phyloP scores from a whole-genome alignment of 2,113 vertebrate genomes.

The Argyrosomus japonicus region DNA sequence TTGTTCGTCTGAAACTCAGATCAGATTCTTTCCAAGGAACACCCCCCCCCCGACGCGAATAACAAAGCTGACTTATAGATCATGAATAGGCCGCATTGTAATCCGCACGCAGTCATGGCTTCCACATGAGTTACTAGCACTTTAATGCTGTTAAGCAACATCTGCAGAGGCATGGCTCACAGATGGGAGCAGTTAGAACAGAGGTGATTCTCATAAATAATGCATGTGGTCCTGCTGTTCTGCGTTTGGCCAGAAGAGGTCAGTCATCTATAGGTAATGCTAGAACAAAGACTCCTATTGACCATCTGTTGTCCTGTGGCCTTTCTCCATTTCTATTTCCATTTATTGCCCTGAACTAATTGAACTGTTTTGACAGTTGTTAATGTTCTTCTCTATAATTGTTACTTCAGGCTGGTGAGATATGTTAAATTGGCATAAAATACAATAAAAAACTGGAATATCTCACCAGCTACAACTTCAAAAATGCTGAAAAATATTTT shows the following conservation, averaged over 20 bases:
- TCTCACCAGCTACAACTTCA: not conserved
- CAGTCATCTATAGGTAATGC: constrained; percentile 54
- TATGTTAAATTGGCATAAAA: not conserved
- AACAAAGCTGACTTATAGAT: constrained; percentile 65
- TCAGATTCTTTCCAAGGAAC: constrained; percentile 66
- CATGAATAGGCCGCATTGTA: constrained; percentile 70
- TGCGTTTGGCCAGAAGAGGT: constrained; percentile 75
- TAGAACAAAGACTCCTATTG: constrained; percentile 42
- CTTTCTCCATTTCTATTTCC: constrained; percentile 18
- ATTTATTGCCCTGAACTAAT: constrained; percentile 27
- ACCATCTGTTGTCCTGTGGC: constrained; percentile 59
- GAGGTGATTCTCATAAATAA: constrained; percentile 48
- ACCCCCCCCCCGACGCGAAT: constrained; percentile 42
- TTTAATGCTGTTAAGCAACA: constrained; percentile 59
- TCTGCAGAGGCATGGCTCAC: constrained; percentile 60
- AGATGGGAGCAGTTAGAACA: constrained; percentile 58
- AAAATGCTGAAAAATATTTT: not conserved
- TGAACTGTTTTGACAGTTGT: constrained; percentile 30
- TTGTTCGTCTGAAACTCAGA: constrained; percentile 54
- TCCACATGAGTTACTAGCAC: constrained; percentile 35
- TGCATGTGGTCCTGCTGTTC: constrained; percentile 53
- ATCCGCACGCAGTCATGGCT: constrained; percentile 25
- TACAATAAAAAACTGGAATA: not conserved
- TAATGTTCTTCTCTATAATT: not conserved
- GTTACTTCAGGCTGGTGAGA: not conserved